Conservation (phyloP, 2,797 vertebrate species). For the Spheniscus humboldti region DNA sequence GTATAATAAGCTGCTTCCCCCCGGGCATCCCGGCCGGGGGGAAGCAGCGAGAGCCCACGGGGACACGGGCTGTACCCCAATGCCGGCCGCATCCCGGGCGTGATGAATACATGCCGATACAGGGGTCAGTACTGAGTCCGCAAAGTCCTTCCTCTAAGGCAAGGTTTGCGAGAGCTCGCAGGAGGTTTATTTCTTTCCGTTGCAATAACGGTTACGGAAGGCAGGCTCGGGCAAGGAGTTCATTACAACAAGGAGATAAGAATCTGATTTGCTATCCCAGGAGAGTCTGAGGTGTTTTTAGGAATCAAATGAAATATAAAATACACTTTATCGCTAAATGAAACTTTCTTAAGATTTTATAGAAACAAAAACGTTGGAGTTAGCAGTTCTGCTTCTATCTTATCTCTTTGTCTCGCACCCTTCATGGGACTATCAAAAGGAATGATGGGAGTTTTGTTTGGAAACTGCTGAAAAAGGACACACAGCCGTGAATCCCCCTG, state of each 20-base stretch:
- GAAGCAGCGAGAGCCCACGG: neutral
- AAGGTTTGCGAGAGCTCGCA: neutral
- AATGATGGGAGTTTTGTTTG: neutral
- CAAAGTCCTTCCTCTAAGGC: neutral
- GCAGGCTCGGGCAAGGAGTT: neutral
- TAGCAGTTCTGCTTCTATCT: neutral
- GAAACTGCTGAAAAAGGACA: neutral
- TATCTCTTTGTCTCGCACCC: fast-evolving
- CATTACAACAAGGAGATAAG: neutral
- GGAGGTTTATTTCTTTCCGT: neutral
- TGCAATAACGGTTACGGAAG: fast-evolving
- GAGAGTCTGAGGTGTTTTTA: neutral
- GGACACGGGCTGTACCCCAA: neutral
- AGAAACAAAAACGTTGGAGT: neutral
- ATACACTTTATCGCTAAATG: neutral
- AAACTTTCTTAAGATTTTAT: neutral
- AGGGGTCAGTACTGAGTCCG: neutral
- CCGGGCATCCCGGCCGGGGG: fast-evolving
- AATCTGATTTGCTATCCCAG: neutral
- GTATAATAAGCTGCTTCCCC: too few relatives aligned
- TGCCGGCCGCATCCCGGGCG: fast-evolving
- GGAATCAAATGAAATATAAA: neutral
- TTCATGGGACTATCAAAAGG: fast-evolving
- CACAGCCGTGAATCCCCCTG: neutral
- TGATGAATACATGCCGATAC: fast-evolving